Base-by-base conservation (phyloP, 2,113 vertebrate species). In the Solea senegalensis region DNA sequence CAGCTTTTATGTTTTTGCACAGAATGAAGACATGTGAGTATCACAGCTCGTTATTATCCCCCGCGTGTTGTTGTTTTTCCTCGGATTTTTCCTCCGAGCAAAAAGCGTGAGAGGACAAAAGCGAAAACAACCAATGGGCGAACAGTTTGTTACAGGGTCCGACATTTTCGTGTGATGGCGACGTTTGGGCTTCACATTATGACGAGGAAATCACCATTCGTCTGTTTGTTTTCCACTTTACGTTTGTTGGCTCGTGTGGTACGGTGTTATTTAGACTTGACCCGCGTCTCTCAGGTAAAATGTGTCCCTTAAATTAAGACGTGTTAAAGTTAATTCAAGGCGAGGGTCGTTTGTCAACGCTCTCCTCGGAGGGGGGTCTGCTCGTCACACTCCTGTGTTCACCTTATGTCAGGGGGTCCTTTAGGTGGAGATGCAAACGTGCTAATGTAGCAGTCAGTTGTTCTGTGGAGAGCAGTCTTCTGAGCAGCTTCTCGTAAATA, bases 341-440 rank as follows among this genome's bases (percentile, higher is more conserved):
- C 5, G 9, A 40, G 72, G 72, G 93, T 94, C 94, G 94, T 93
- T 90, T 91, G 94, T 94, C 94, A 88, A 85, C 82, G 75, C 74
- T 90, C 92, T 93, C 92, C 93, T 86, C 77, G 80, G 72, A 89
- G 78, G 91, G 92, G 93, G 92, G 85, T 78, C 89, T 76, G 70
- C 40, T 70, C 86, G 70, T 80, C 62, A 59, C 10, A 34, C 70
- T 43, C 62, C 75, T 56, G 13, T 46, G 9, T 46, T 14, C 5
- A n/a, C 64, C 65, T 5, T 7, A 44, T 28, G 64, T 43, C 85
- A 75, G 92, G 93, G 34, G 93, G 90, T 91, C 90, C 89, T 68
- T 69, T 41, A 91, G 90, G 92, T 89, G 89, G 89, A 60, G 51
- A 82, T 34, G 34, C 34, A 34, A 6, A 34, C 34, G 34, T 34